Evolutionary conservation across 1,140 invertebrate species (phyloP), one percentile per base, ranked within the genome.

Genomic region (Monochamus saltuarius): DNA sequence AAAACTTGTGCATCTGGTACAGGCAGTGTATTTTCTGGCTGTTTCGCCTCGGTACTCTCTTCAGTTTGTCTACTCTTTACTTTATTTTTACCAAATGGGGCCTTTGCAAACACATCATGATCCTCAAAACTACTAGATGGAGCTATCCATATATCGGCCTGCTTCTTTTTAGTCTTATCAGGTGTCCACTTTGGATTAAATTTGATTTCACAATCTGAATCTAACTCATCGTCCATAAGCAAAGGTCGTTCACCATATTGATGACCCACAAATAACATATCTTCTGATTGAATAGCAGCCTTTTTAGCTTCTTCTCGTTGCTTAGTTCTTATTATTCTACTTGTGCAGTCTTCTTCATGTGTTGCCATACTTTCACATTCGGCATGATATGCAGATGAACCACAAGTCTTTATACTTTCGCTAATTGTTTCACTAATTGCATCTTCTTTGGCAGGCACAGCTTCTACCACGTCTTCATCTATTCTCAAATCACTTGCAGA

Each of bases 241-340:
- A 94, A 73, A 1, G 90, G 90, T 62, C 85, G 84, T 59, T 90
- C 89, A 1, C 90, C 90, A 66, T 91, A 91, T 56, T 88, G 85
- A 76, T 92, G 89, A 0, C 88, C 89, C 1, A 90, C 84, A 47
- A 90, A 82, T 39, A 81, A 54, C 42, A 81, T 68, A 70, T 85
- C 83, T 59, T 78, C 77, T 8, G 70, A 67, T 50, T 68, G 65
- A 37, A 68, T 64, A 9, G 47, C 57, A 11, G 46, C 54, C 39
- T 68, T 38, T 56, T 73, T 16, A 61, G 64, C 69, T 73, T 77
- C 70, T 67, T 78, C 61, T 72, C 75, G 49, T 73, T 75, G 46
- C 67, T 64, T 66, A 0, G 40, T 43, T 16, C 67, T 63, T 14
- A 80, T 72, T 10, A 79, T 77, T 11, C 79, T 66, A 64, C 78